Evolutionary conservation across 2,797 vertebrate genomes (phyloP), one percentile per base, ranked within the genome.

Genomic region (Sebastes hubbsi): DNA sequence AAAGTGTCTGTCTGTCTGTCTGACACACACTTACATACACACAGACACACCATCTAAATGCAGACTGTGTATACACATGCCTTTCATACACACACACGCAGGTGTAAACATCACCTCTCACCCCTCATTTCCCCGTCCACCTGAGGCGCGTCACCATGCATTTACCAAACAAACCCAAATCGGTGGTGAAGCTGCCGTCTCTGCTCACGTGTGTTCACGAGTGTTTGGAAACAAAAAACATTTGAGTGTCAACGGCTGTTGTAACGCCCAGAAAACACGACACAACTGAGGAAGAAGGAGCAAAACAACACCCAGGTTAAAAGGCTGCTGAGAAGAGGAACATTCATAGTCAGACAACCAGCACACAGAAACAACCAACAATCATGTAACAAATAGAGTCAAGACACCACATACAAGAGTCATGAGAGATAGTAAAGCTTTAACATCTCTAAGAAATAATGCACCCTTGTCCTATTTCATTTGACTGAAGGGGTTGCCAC

Each of bases 51-150:
- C 12, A 24, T 29, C 9, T 49, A 27, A 46, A 38, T 14, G 7
- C 63, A 73, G 34, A 12, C 11, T 16, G 3, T 30, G 10, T 22
- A 13, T 49, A 5, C 7, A 54, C 68, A 8, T 11, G 24, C 42
- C 16, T 42, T 42, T 42, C 14, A 32, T 36, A 49, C 25, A 59
- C 12, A 79, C 18, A 34, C 60, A 13, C 30, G 24, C 25, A 65
- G 62, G 65, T 78, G 80, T 77, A 70, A 88, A 75, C 81, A 8
- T 78, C 67, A 72, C 83, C 80, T 87, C 82, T 78, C 79, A 62
- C 59, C 68, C 64, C 72, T 68, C 61, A 18, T 59, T 27, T 64
- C 81, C 55, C 25, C 4, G 16, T 86, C 86, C 81, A 78, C 81
- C 86, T 83, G 77, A 84, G 69, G 32, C 56, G 8, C 14, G 18